Evolutionary conservation across 2,888 invertebrate species (phyloP), one percentile per base, ranked within the genome.

Genomic region (Diarsia dahlii): DNA sequence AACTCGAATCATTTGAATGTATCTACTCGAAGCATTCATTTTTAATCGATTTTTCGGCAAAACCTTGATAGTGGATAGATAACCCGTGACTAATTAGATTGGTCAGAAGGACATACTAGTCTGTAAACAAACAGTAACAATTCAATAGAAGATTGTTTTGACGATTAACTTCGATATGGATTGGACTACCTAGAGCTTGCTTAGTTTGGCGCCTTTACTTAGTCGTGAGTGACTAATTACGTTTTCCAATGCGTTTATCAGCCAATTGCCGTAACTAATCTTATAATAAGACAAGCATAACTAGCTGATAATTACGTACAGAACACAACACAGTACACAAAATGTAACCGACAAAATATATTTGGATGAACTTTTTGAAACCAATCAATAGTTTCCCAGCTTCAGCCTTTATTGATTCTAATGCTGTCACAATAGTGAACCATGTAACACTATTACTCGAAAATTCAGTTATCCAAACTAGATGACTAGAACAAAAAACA

Each of bases 221-320:
- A 76, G 56, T 73, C 71, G 71, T 80, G 76, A 45, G 52, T 71
- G 50, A 70, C 67, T 80, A 80, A 80, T 64, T 63, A 9, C 20
- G 5, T 70, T 82, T 67, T 82, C 63, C 67, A 83, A 71, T 56
- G 18, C 68, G 34, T 66, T 71, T 50, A 62, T 56, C 62, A 73
- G 23, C 13, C 9, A 81, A 78, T 67, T 67, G n/a, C 67, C 67
- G 70, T 73, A 23, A 28, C 58, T 54, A 78, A 82, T 70, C 1
- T 18, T n/a, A 50, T 54, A 46, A 46, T 12, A 58, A 9, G 74
- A 56, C n/a, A 58, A 54, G 52, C 52, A 8, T 46, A n/a, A 78
- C 23, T n/a, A 52, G 45, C 28, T 56, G 45, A 34, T 58, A 28
- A 46, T 60, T 60, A 58, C 12, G 9, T 0, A 58, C 13, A 20